Base-by-base conservation (phyloP, 2,888 invertebrate species). In the Eilema sororculum region DNA sequence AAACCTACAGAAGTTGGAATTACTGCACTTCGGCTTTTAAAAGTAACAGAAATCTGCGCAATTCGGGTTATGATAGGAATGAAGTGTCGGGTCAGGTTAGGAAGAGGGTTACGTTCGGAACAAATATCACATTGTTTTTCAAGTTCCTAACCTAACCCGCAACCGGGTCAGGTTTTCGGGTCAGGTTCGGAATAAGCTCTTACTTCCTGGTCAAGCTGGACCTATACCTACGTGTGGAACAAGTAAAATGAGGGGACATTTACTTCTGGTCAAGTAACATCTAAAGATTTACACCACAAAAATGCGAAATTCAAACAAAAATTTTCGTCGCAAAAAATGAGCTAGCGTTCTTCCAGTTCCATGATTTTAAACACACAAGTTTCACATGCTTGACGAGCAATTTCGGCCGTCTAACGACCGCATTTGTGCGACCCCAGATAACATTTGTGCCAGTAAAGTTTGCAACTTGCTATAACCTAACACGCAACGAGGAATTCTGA, bases 331-430 rank as follows among this genome's bases (percentile, higher is more conserved):
- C 22, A 13, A 3, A 46, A 46, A 64, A 24, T 52, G 28, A 37
- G 33, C 30, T 24, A 58, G 9, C 24, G 22, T 37, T 58, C n/a
- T 46, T 33, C 59, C 20, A 33, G 33, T 13, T n/a, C n/a, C 22
- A 20, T 46, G 46, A 28, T 25, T 63, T 41, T 24, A 64, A 68
- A 60, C 69, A 60, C 52, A 33, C 30, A 69, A 60, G 60, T 65
- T 69, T 65, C 24, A 69, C 33, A n/a, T 64, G 25, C 52, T 69
- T 65, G 64, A 69, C 65, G 60, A 65, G 59, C 56, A 69, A 69
- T 65, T 69, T 64, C 20, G 28, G 46, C 46, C 59, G 28, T 24
- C 59, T 52, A 46, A 59, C 65, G 52, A 65, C 69, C 65, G 64
- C 64, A 69, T 69, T 69, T 52, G 65, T 33, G 60, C 20, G 25